Evolutionary conservation across 1,140 invertebrate species (phyloP).

Genomic region (Heliconius congener): DNA sequence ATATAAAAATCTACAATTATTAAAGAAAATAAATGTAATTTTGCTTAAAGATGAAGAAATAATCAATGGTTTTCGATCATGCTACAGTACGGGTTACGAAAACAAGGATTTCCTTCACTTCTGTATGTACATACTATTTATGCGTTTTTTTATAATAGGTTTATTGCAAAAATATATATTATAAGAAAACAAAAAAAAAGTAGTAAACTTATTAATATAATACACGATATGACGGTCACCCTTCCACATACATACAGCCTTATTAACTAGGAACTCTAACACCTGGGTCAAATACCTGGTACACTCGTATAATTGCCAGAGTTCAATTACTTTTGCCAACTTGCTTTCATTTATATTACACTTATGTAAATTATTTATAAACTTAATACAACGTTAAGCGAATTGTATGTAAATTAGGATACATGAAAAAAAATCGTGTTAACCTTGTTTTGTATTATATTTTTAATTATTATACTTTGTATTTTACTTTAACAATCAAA

Average conservation of each 20-base stretch:
- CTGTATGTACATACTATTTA: background rate
- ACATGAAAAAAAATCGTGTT: background rate
- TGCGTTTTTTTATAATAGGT: no score
- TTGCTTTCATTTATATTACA: background rate
- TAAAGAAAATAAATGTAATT: background rate
- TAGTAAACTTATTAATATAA: background rate
- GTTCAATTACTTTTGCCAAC: conserved; percentile 6
- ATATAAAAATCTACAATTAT: background rate
- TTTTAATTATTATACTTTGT: background rate
- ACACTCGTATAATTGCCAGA: background rate
- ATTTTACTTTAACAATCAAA: background rate
- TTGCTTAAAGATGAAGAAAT: background rate
- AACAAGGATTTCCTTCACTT: background rate
- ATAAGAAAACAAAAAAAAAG: background rate
- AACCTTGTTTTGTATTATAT: background rate
- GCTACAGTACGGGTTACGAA: background rate
- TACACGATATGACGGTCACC: background rate
- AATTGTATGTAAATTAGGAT: background rate
- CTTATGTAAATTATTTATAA: background rate
- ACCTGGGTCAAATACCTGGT: background rate
- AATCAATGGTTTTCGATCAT: background rate
- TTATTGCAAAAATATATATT: no score
- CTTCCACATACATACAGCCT: background rate
- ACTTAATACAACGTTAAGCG: no score
- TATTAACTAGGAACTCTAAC: conserved; percentile 5